A percentile compares a stretch with the other conserved stretches of the same genome.
These are phyloP conservation scores for Monopis laevigella DNA, from an alignment of 2,888 invertebrate genomes.

Conservation along the genomic window DNA sequence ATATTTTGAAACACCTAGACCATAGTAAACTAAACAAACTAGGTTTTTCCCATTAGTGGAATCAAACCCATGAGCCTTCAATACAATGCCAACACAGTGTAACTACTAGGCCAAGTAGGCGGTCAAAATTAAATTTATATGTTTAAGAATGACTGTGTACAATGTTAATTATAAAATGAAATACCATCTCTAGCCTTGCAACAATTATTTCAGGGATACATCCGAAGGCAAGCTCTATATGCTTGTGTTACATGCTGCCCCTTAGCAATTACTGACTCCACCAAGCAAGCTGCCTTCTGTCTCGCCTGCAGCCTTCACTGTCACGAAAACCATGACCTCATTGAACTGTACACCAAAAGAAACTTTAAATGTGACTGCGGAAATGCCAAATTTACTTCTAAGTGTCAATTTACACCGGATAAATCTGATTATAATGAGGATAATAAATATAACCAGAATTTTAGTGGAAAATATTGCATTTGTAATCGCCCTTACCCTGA, in stretches of 20 bases:
- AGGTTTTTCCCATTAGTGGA: too few relatives aligned
- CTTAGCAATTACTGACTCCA: conserved; percentile 65
- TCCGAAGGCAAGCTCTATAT: conserved; percentile 93
- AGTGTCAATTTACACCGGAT: conserved; percentile 74
- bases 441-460: conserved; percentile 94
- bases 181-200: too few relatives aligned
- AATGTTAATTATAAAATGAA: too few relatives aligned
- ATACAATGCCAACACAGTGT: too few relatives aligned
- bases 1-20: too few relatives aligned
- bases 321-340: conserved; percentile 94
- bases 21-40: too few relatives aligned
- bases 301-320: conserved; percentile 94
- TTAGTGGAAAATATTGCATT: conserved; percentile 89
- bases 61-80: too few relatives aligned
- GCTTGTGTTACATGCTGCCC: conserved; percentile 91
- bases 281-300: conserved; percentile 84
- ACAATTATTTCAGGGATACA: conserved; percentile 82
- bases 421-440: conserved; percentile 73
- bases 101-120: too few relatives aligned
- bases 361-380: conserved; percentile 97
- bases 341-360: conserved; percentile 96
- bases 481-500: conserved; percentile 96
- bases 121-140: too few relatives aligned
- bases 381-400: conserved; percentile 76
- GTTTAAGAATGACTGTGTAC: too few relatives aligned